Conservation (phyloP, 2,113 vertebrate species). For the Channa argus region DNA sequence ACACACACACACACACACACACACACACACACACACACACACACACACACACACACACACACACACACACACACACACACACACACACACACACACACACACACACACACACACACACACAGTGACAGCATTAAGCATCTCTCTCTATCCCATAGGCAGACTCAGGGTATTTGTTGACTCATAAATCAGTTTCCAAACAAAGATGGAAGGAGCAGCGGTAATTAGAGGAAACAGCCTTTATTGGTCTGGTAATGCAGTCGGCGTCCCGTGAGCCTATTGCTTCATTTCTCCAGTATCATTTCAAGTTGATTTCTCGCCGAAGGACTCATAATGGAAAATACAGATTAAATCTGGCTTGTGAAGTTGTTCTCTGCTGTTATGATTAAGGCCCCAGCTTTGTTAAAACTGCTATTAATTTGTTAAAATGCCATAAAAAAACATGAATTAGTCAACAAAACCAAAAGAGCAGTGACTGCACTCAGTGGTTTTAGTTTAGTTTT, state of each 20-base stretch:
- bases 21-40: not conserved
- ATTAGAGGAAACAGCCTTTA: constrained; percentile 58
- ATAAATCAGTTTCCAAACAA: constrained; percentile 57
- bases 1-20: not conserved
- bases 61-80: too few species aligned
- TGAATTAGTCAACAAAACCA: constrained; percentile 8
- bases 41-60: not conserved
- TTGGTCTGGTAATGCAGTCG: constrained; percentile 38
- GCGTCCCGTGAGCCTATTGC: constrained; percentile 40
- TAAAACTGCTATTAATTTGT: constrained; percentile 20
- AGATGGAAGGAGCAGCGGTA: constrained; percentile 29
- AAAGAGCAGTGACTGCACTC: not conserved
- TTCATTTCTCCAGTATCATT: constrained; percentile 27
- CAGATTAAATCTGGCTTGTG: constrained; percentile 19
- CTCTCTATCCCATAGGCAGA: constrained; percentile 21
- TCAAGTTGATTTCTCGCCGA: constrained; percentile 31
- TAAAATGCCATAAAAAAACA: not conserved
- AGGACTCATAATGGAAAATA: constrained; percentile 39
- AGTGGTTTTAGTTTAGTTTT: too few species aligned
- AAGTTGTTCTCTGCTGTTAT: constrained; percentile 14
- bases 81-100: too few species aligned
- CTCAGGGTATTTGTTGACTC: constrained; percentile 25
- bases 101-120: not conserved
- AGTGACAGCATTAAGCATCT: constrained; percentile 16
- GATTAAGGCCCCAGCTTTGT: not conserved